Evolutionary conservation across 2,113 vertebrate species (phyloP).

Genomic region (Paedocypris sp.): DNA sequence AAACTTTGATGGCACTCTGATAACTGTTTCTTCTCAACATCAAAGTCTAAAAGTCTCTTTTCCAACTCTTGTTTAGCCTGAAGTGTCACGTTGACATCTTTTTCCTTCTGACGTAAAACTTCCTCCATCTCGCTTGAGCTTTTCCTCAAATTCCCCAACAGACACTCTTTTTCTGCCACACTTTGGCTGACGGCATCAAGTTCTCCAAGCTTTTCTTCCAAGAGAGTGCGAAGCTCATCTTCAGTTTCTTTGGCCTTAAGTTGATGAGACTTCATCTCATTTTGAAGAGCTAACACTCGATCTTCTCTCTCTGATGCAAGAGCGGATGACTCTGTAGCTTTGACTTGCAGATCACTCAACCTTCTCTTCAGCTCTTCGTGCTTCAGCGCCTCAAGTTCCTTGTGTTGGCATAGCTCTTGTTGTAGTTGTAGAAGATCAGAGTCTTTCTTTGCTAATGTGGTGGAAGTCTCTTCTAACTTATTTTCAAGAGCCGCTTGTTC

Average conservation of each 20-base stretch:
- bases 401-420: constrained; percentile 14
- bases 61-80: constrained; percentile 17
- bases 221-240: constrained; percentile 52
- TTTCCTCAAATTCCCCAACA: not conserved
- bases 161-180: not conserved
- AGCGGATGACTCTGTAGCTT: not conserved
- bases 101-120: constrained; percentile 20
- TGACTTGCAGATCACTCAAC: not conserved
- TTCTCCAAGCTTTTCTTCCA: constrained; percentile 50
- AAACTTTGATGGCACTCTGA: constrained; percentile 12
- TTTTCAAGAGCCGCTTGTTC: constrained; percentile 7
- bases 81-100: not conserved
- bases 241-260: not conserved
- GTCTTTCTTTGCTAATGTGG: not conserved
- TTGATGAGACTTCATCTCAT: not conserved
- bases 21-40: constrained; percentile 22
- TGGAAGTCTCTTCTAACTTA: not conserved
- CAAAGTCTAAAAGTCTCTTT: constrained; percentile 20
- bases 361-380: not conserved
- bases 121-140: constrained; percentile 11
- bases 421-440: constrained; percentile 40
- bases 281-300: not conserved
- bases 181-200: constrained; percentile 22
- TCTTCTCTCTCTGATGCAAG: constrained; percentile 1
- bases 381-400: constrained; percentile 5